Evolutionary conservation across 2,113 vertebrate species (phyloP), one percentile per base, ranked within the genome.

Genomic region (Myanophis thanlyinensis): DNA sequence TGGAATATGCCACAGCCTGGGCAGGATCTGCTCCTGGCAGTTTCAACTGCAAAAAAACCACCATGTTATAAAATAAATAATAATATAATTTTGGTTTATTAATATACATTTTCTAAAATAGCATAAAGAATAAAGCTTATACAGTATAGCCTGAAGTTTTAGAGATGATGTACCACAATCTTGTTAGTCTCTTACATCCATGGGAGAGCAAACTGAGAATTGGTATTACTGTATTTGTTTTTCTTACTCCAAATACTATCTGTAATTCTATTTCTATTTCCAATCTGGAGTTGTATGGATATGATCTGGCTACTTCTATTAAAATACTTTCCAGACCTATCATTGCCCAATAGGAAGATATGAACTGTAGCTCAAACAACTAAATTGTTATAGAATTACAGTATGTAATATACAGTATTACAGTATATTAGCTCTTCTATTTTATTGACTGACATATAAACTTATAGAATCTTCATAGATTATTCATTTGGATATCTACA

Each of bases 31-130:
- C 4, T 4, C 84, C 93, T 48, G 90, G 80, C 67, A 95, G 92
- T 95, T 97, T 97, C 94, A 97, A 94, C 97, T 97, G 85, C 94
- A 94, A 90, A 91, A 95, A 48, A 93, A 94, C 35, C 96, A 93
- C 25, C 80, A 87, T 62, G 44, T 35, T 86, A 7, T 51, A 27
- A 62, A 91, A 51, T 53, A 22, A 62, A 86, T 59, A 85, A 91
- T 9, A 27, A 85, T 53, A 30, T 4, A 88, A 56, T 80, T 30
- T 11, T 53, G 13, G 49, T 35, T 20, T n/a, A 30, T 40, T 47
- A 27, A 62, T 46, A 59, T 80, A 80, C 6, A 80, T 44, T 80
- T 80, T 80, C 20, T 80, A 44, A 80, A 80, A 80, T 20, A 80
- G 73, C 35, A 80, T 44, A 22, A 80, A 80, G 35, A 80, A 44